A percentile compares a stretch with the other conserved stretches of the same genome.
Conservation (phyloP, 2,797 vertebrate species). For the Pagetopsis macropterus region DNA sequence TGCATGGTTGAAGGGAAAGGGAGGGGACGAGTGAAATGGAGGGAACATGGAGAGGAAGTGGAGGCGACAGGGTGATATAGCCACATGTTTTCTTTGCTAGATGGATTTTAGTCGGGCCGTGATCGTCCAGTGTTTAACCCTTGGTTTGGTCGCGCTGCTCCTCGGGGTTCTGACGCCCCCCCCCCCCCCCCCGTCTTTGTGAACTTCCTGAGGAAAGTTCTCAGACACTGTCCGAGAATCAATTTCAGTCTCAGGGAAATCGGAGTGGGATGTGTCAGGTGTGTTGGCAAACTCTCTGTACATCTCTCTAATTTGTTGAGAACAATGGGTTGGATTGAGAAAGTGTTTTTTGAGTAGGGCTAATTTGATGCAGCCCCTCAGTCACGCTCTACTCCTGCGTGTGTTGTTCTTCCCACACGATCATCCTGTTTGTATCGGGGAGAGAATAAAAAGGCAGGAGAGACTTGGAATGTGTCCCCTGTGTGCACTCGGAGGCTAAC, state of each 20-base stretch:
- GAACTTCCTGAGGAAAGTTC: conserved; percentile 41
- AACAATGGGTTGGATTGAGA: conserved; percentile 20
- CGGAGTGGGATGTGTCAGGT: conserved; percentile 47
- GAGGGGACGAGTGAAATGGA: conserved; percentile 24
- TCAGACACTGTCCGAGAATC: conserved; percentile 29
- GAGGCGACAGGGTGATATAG: conserved; percentile 65
- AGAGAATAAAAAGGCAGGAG: not conserved
- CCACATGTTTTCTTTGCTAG: conserved; percentile 57
- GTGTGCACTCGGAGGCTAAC: conserved; percentile 3
- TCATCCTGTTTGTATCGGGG: conserved; percentile 5
- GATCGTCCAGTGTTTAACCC: conserved; percentile 56
- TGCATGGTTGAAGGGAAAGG: conserved; percentile 26
- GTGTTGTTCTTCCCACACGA: conserved; percentile 9
- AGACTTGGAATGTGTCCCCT: conserved; percentile 27
- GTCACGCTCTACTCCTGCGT: conserved; percentile 10
- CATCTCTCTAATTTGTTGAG: conserved; percentile 34
- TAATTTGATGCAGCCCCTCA: conserved; percentile 36
- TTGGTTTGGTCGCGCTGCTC: conserved; percentile 28
- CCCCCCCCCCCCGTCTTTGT: not conserved
- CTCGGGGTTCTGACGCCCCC: conserved; percentile 15
- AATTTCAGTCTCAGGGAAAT: conserved; percentile 43
- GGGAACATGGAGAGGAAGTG: conserved; percentile 60
- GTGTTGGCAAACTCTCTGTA: conserved; percentile 35
- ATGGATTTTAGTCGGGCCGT: conserved; percentile 51
- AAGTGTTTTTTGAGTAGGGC: conserved; percentile 1